Base-by-base conservation (phyloP, 2,888 invertebrate genomes). In the Ethmia dodecea region DNA sequence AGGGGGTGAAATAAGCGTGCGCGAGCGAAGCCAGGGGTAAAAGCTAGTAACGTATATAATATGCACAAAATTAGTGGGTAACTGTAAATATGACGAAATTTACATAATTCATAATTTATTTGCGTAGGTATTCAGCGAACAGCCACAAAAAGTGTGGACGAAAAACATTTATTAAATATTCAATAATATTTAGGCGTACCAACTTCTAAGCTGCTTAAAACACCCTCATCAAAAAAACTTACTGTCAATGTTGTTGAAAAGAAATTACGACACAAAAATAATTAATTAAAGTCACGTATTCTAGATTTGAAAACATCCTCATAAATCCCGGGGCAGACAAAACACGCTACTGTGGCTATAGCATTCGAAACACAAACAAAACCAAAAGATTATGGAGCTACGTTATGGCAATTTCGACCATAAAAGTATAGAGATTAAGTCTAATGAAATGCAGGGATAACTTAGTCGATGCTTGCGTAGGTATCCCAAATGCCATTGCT, bases 241-340 rank as follows among this genome's bases (percentile, higher is more conserved):
- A n/a, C n/a, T n/a, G n/a, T n/a, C n/a, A 5, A 5, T 27, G 13
- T 13, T 27, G 25, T 27, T 27, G 2, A 5, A 12, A 11, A 27
- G 13, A 27, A 27, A 27, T 13, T 9, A 27, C 27, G 27, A 12
- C 13, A 13, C 13, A 12, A 13, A 27, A 3, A 12, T 27, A 27
- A 27, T 27, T 27, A 13, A 27, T 27, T 13, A 13, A 27, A 27
- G 27, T 27, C 27, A 13, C 12, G 27, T 12, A 16, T 29, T 29
- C 16, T 8, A 16, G 8, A 15, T 29, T 29, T 29, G 16, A 29
- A 16, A 15, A 16, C 16, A 29, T 29, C 16, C 29, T 16, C 10
- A 10, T 29, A 29, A 29, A 29, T 29, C 16, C 16, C 13, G 22
- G n/a, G n/a, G n/a, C 22, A 22, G 22, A 22, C 22, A 22, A 22